Evolutionary conservation across 1,140 invertebrate species (phyloP), one percentile per base, ranked within the genome.

Genomic region (Drosophila busckii): DNA sequence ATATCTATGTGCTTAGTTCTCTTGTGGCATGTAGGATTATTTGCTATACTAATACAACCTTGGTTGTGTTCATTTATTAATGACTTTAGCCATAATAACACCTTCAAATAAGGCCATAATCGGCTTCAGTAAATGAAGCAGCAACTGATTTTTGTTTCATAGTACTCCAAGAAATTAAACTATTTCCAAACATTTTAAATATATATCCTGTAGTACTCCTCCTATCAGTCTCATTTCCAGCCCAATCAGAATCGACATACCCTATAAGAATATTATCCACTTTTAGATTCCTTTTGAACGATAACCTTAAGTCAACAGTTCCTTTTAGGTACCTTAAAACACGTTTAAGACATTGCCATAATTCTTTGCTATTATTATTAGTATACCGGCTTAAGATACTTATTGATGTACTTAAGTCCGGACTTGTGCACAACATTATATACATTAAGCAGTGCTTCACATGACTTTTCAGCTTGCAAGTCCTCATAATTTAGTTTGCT

Each of bases 401-500:
- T n/a, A n/a, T n/a, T n/a, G n/a, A n/a, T n/a, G n/a, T n/a, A n/a
- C n/a, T n/a, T n/a, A n/a, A n/a, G n/a, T n/a, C n/a, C n/a, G n/a
- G n/a, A n/a, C n/a, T n/a, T n/a, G n/a, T n/a, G n/a, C n/a, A n/a
- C n/a, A n/a, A n/a, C n/a, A n/a, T n/a, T n/a, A n/a, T n/a, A n/a
- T n/a, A n/a, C n/a, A n/a, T n/a, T n/a, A n/a, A n/a, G n/a, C n/a
- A n/a, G n/a, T n/a, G n/a, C n/a, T n/a, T n/a, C n/a, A n/a, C n/a
- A n/a, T n/a, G n/a, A n/a, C n/a, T n/a, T n/a, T n/a, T n/a, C n/a
- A n/a, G n/a, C n/a, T n/a, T n/a, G n/a, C n/a, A n/a, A n/a, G 55
- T 42, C 46, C 52, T 41, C n/a, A 42, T 55, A 56, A 38, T 82
- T 54, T 31, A 76, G 38, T 44, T 75, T 80, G 35, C 9, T 41